Conservation (phyloP, 2,797 vertebrate species). For the Enteromius treurensis region DNA sequence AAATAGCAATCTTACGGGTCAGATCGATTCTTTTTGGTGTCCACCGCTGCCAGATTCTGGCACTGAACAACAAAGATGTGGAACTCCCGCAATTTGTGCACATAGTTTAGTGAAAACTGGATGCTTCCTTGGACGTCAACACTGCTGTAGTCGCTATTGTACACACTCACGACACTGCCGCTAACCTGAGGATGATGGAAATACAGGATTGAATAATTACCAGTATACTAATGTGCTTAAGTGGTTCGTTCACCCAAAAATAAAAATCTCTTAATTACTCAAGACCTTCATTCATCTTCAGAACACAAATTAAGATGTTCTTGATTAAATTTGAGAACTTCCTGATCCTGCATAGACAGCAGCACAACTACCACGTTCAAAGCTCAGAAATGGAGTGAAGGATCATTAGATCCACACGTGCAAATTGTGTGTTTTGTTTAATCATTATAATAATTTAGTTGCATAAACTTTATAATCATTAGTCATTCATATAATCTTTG, state of each 20-base stretch:
- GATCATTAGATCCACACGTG: no score
- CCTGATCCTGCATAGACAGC: background rate
- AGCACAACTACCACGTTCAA: no score
- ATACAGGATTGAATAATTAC: background rate
- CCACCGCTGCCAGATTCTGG: constrained; percentile 87
- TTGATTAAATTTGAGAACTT: no score
- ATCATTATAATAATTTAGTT: no score
- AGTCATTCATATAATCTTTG: no score
- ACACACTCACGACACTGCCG: constrained; percentile 91
- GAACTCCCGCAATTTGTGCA: constrained; percentile 88
- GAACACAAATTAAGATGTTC: background rate
- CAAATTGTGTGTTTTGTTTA: no score
- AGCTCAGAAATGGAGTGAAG: background rate
- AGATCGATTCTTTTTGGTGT: constrained; percentile 88
- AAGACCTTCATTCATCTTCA: background rate
- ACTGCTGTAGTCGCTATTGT: constrained; percentile 87
- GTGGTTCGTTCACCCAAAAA: background rate
- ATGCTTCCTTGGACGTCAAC: constrained; percentile 92
- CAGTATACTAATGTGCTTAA: constrained; percentile 33
- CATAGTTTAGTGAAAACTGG: constrained; percentile 92
- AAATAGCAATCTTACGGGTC: constrained; percentile 88
- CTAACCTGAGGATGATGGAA: constrained; percentile 79
- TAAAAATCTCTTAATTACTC: background rate
- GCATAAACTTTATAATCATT: no score
- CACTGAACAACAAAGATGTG: constrained; percentile 92